phyloP scores from a whole-genome alignment of 1,140 invertebrate species.

The Tigriopus japonicus region DNA sequence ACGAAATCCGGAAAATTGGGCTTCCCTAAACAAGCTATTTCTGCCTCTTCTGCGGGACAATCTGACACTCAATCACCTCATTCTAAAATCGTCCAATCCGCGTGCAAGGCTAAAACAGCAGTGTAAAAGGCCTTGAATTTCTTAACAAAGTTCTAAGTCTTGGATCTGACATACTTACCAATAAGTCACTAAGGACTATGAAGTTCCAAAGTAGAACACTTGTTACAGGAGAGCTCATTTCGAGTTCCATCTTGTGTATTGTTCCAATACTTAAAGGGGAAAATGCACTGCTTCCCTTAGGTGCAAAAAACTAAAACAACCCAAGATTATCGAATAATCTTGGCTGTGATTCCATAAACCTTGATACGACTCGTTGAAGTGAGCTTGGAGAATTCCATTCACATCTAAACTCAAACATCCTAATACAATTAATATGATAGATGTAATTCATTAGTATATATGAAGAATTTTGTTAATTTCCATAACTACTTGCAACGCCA shows the following conservation, averaged over 20 bases:
- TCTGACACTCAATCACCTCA: background rate
- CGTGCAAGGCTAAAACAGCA: background rate
- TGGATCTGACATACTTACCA: no score
- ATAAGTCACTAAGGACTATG: background rate
- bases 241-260: background rate
- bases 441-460: no score
- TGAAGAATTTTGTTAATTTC: no score
- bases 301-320: background rate
- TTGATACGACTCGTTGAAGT: no score
- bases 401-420: no score
- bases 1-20: background rate
- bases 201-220: background rate
- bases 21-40: background rate
- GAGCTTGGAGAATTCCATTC: no score
- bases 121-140: no score
- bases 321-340: no score
- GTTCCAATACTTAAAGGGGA: background rate
- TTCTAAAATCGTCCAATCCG: background rate
- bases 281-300: background rate
- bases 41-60: background rate
- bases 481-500: no score
- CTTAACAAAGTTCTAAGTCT: no score
- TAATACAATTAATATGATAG: no score
- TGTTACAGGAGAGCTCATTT: background rate
- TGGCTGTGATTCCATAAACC: no score